Conservation (phyloP, 2,888 invertebrate species). For the Trichopoda pennipes region DNA sequence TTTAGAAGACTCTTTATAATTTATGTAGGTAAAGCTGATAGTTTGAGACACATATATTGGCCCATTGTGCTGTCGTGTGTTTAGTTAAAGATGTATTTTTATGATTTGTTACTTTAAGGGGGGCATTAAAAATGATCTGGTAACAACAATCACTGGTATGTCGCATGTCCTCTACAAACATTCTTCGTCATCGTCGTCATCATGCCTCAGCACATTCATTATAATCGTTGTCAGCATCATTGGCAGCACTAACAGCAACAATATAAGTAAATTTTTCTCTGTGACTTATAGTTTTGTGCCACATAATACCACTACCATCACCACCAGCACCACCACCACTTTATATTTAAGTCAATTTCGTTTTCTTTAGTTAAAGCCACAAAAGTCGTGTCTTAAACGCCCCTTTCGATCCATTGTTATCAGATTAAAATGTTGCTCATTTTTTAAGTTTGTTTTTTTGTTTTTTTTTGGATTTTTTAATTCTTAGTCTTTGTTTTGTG, state of each 20-base stretch:
- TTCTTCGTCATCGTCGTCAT: slow-evolving; percentile 41
- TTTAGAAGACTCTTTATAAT: neutral
- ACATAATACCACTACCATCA: too few species aligned
- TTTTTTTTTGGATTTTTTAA: neutral
- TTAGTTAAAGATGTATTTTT: slow-evolving; percentile 41
- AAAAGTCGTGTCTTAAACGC: slow-evolving; percentile 77
- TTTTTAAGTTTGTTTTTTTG: slow-evolving; percentile 35
- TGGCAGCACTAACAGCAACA: slow-evolving; percentile 38
- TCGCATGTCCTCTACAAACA: slow-evolving; percentile 61
- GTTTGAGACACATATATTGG: neutral
- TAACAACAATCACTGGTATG: slow-evolving; percentile 56
- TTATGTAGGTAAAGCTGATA: neutral
- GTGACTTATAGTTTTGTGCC: slow-evolving; percentile 14
- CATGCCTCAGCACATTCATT: slow-evolving; percentile 40
- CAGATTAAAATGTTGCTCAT: slow-evolving; percentile 73
- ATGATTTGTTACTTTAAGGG: slow-evolving; percentile 41
- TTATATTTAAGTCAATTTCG: slow-evolving; percentile 47
- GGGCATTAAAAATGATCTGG: slow-evolving; percentile 45
- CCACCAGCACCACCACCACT: slow-evolving; percentile 15
- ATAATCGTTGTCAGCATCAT: slow-evolving; percentile 54
- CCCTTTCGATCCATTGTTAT: slow-evolving; percentile 77
- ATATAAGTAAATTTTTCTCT: slow-evolving; percentile 21
- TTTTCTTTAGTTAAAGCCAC: slow-evolving; percentile 52
- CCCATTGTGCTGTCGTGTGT: slow-evolving; percentile 39
- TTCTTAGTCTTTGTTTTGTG: slow-evolving; percentile 29